A percentile compares a stretch with the other conserved stretches of the same genome.
phyloP scores from a whole-genome alignment of 1,140 invertebrate species.

The Drosophila chauvacae region DNA sequence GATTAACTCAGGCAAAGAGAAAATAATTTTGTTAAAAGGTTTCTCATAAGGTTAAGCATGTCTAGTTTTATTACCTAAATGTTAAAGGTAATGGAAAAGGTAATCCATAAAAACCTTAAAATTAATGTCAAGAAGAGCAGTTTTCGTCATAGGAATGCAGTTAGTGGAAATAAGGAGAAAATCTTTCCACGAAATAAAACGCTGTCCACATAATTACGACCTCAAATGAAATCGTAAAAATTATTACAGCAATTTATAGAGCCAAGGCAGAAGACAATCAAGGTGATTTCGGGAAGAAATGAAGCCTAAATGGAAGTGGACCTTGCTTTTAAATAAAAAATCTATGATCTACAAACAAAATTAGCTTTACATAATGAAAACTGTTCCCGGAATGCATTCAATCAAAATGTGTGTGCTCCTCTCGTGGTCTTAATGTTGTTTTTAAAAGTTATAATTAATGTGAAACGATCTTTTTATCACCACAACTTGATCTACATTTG shows the following conservation, averaged over 20 bases:
- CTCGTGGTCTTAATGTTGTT: slow-evolving; percentile 56
- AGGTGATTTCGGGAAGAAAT: slow-evolving; percentile 2
- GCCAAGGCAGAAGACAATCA: slow-evolving; percentile 27
- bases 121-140: slow-evolving; percentile 29
- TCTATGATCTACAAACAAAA: slow-evolving; percentile 68
- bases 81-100: slow-evolving; percentile 26
- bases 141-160: slow-evolving; percentile 53
- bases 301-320: neutral
- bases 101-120: slow-evolving; percentile 23
- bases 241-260: slow-evolving; percentile 60
- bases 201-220: slow-evolving; percentile 57
- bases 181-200: slow-evolving; percentile 59
- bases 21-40: neutral
- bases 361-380: slow-evolving; percentile 75
- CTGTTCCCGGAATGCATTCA: slow-evolving; percentile 72
- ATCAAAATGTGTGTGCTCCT: slow-evolving; percentile 64
- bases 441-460: slow-evolving; percentile 83
- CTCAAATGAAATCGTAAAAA: slow-evolving; percentile 69
- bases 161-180: slow-evolving; percentile 46
- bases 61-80: too few relatives aligned
- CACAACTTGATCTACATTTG: slow-evolving; percentile 79
- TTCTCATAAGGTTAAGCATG: neutral
- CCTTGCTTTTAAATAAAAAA: slow-evolving; percentile 60
- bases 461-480: slow-evolving; percentile 74
- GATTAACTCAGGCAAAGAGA: neutral